Conservation (phyloP, 2,113 vertebrate species). For the Leucoraja erinaceus region DNA sequence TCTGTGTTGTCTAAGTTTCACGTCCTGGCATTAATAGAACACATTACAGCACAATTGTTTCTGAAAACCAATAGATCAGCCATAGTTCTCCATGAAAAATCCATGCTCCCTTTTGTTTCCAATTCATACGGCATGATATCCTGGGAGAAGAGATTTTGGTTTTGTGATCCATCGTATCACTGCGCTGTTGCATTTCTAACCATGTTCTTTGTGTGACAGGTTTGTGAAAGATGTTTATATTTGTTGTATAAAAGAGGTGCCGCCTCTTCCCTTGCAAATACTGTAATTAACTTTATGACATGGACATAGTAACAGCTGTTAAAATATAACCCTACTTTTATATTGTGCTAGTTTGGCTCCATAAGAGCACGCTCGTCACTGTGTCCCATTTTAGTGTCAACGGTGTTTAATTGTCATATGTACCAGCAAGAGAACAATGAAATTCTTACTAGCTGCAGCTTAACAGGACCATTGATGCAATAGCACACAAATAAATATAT, state of each 20-base stretch:
- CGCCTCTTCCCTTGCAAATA: neutral
- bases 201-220: neutral
- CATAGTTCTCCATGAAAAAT: neutral
- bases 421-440: too few species aligned
- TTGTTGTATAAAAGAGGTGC: neutral
- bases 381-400: too few species aligned
- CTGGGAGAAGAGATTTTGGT: neutral
- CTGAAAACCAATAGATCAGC: neutral
- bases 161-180: neutral
- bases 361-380: neutral
- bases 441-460: too few species aligned
- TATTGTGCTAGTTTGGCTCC: neutral
- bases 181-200: neutral
- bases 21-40: neutral
- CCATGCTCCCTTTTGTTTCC: neutral
- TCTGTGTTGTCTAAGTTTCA: neutral
- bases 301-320: neutral
- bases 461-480: too few species aligned
- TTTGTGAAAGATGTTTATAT: neutral
- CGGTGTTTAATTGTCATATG: too few species aligned
- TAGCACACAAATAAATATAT: too few species aligned
- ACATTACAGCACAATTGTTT: neutral
- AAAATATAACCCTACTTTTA: neutral
- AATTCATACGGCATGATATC: neutral
- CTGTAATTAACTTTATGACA: neutral